Conservation (phyloP, 2,888 invertebrate species). For the Bugulina stolonifera region DNA sequence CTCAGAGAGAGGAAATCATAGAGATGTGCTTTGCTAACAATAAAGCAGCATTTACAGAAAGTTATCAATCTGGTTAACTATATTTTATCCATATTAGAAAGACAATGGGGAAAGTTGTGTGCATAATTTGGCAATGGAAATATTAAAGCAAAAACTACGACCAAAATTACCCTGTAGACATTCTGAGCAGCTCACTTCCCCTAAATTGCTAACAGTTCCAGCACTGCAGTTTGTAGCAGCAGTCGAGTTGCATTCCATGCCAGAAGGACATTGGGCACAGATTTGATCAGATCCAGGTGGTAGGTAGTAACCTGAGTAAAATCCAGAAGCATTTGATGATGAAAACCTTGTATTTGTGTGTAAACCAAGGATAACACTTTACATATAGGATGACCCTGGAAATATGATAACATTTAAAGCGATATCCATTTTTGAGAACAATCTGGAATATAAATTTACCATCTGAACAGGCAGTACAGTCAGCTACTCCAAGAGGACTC, state of each 20-base stretch:
- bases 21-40: no score
- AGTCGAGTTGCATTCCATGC: conserved; percentile 31
- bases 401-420: no score
- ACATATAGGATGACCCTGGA: no score
- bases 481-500: conserved; percentile 28
- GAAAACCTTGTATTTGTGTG: no score
- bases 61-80: no score
- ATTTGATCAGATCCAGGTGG: background rate
- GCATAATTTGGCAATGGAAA: no score
- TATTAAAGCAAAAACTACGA: background rate
- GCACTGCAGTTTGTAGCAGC: conserved; percentile 27
- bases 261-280: conserved; percentile 28
- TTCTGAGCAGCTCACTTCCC: conserved; percentile 6
- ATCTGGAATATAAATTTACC: conserved; percentile 28
- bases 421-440: no score
- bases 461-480: conserved; percentile 28
- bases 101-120: no score
- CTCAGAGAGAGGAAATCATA: no score
- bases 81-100: no score
- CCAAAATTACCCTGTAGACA: conserved; percentile 14
- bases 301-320: background rate
- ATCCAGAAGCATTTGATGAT: background rate
- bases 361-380: no score
- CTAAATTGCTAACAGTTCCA: conserved; percentile 31
- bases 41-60: no score